Conservation (phyloP, 2,797 vertebrate genomes). For the Hoplostethus mediterraneus region DNA sequence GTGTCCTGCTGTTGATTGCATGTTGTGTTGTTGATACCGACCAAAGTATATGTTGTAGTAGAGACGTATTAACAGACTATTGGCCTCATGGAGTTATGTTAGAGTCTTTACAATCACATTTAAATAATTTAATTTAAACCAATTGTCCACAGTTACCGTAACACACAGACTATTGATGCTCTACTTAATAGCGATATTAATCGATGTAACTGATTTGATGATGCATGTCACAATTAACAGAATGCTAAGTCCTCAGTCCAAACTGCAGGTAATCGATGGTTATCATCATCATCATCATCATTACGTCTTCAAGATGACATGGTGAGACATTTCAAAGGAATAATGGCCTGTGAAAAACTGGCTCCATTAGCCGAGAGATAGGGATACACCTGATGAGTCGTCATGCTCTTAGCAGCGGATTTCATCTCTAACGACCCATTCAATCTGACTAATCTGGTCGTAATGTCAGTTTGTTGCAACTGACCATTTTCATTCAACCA, state of each 20-base stretch:
- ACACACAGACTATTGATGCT: background rate
- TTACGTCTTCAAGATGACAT: constrained; percentile 10
- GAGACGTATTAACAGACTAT: too few species aligned
- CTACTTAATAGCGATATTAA: background rate
- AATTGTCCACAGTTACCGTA: too few species aligned
- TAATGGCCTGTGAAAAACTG: constrained; percentile 22
- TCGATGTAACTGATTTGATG: constrained; percentile 7
- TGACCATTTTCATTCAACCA: constrained; percentile 9
- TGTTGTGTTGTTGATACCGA: too few species aligned
- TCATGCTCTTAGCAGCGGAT: constrained; percentile 46
- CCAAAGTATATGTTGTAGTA: too few species aligned
- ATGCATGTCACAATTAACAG: constrained; percentile 9
- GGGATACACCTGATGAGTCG: constrained; percentile 43
- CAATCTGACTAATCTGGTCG: constrained; percentile 39
- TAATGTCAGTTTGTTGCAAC: constrained; percentile 29
- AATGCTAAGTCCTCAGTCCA: constrained; percentile 9
- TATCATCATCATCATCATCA: constrained; percentile 2
- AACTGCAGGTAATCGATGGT: constrained; percentile 9
- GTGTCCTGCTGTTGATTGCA: too few species aligned
- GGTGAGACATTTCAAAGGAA: constrained; percentile 20
- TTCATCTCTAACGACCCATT: constrained; percentile 39
- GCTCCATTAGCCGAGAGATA: constrained; percentile 30
- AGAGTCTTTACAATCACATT: too few species aligned
- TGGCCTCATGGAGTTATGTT: too few species aligned
- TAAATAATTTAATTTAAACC: too few species aligned